Conservation (phyloP, 2,113 vertebrate species). For the Istiophorus platypterus region DNA sequence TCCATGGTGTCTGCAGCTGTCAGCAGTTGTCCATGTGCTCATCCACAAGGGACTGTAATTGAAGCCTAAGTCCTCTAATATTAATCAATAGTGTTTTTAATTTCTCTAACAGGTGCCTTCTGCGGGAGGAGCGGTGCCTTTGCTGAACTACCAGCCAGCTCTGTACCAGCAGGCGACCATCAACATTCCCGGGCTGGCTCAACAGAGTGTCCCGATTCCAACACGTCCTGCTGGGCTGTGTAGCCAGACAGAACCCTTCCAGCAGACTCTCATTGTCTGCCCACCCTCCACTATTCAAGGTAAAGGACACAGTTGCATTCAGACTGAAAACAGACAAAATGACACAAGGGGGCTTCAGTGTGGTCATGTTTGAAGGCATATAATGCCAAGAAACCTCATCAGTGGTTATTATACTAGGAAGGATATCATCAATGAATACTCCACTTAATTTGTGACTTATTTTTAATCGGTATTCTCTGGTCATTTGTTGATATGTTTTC, state of each 20-base stretch:
- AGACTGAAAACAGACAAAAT: not conserved
- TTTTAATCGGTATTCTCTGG: not conserved
- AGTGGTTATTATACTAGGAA: not conserved
- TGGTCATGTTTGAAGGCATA: not conserved
- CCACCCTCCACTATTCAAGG: conserved; percentile 97
- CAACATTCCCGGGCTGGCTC: conserved; percentile 96
- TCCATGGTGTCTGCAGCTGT: too few relatives aligned
- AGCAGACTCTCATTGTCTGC: conserved; percentile 99
- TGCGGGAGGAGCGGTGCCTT: conserved; percentile 92
- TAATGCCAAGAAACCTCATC: not conserved
- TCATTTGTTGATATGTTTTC: not conserved
- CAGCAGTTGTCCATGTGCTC: too few relatives aligned
- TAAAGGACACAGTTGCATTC: conserved; percentile 64
- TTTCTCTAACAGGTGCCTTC: conserved; percentile 84
- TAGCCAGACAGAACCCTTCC: conserved; percentile 95
- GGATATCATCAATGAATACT: not conserved
- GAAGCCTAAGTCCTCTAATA: not conserved
- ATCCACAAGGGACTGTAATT: too few relatives aligned
- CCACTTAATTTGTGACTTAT: not conserved
- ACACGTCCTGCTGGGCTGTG: conserved; percentile 92
- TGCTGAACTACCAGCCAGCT: conserved; percentile 97
- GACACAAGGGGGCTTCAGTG: not conserved
- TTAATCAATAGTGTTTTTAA: conserved; percentile 10
- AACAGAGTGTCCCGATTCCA: conserved; percentile 94
- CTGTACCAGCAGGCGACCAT: conserved; percentile 98